Evolutionary conservation across 2,113 vertebrate species (phyloP).

Genomic region (Larimichthys crocea): DNA sequence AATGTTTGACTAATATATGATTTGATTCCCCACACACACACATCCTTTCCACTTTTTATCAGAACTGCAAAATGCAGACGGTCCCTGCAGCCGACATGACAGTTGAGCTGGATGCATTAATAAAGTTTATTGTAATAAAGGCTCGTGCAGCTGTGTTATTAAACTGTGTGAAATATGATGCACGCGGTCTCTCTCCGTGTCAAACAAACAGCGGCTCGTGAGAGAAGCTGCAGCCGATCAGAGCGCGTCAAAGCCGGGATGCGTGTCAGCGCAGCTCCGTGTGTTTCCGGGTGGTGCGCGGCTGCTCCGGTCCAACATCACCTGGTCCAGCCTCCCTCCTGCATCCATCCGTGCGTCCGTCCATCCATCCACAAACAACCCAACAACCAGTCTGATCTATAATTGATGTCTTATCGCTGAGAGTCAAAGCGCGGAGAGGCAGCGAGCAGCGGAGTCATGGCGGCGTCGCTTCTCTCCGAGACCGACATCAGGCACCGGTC

Average conservation of each 20-base stretch:
- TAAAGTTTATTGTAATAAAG: not conserved
- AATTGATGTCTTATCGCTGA: slow-evolving; percentile 71
- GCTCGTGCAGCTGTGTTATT: too few species aligned
- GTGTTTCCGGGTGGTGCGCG: slow-evolving; percentile 76
- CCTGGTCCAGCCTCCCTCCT: slow-evolving; percentile 26
- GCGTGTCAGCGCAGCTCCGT: slow-evolving; percentile 59
- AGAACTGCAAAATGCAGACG: slow-evolving; percentile 16
- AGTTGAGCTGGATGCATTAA: not conserved
- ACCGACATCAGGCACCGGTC: slow-evolving; percentile 83
- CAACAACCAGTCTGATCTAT: not conserved
- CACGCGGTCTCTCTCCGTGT: rapidly evolving
- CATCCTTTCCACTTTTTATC: not conserved
- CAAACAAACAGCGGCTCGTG: not conserved
- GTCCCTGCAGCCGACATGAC: slow-evolving; percentile 39
- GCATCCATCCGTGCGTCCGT: not conserved
- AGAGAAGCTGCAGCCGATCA: not conserved
- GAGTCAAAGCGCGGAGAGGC: slow-evolving; percentile 36
- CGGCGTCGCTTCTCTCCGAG: slow-evolving; percentile 83
- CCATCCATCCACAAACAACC: not conserved
- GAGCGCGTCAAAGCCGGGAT: slow-evolving; percentile 10
- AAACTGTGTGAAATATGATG: too few species aligned
- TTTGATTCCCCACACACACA: too few species aligned
- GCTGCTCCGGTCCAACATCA: slow-evolving; percentile 58
- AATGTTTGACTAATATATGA: too few species aligned
- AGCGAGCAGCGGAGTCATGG: slow-evolving; percentile 65